Evolutionary conservation across 2,797 vertebrate species (phyloP).

Genomic region (Leuciscus waleckii): DNA sequence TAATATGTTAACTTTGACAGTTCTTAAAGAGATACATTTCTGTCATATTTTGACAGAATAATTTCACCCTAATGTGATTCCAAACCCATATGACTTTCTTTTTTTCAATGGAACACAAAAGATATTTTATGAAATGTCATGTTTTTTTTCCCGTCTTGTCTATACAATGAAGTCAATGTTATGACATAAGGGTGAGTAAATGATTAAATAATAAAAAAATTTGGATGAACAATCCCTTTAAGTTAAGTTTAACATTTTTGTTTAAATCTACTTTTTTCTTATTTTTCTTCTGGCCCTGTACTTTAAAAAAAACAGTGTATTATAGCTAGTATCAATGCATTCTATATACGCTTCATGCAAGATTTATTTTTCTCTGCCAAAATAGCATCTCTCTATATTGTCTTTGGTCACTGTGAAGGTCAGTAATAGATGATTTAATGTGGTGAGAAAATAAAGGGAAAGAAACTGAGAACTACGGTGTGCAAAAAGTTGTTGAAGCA

Average conservation of each 20-base stretch:
- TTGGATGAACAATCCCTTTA: background rate
- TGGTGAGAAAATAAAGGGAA: background rate
- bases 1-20: background rate
- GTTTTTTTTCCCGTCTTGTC: no score
- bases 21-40: background rate
- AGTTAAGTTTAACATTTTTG: background rate
- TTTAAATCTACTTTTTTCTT: background rate
- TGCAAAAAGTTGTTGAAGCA: conserved; percentile 3
- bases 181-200: background rate
- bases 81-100: no score
- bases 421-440: background rate
- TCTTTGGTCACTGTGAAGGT: conserved; percentile 2
- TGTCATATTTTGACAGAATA: no score
- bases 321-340: background rate
- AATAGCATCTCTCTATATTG: background rate
- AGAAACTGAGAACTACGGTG: background rate
- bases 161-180: background rate
- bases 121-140: no score
- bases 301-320: background rate
- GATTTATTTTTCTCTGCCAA: background rate
- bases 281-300: background rate
- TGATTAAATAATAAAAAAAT: background rate
- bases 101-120: background rate
- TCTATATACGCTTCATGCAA: background rate
- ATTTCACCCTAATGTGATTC: no score